Conservation (phyloP, 2,113 vertebrate species). For the Muntiacus muntjak region DNA sequence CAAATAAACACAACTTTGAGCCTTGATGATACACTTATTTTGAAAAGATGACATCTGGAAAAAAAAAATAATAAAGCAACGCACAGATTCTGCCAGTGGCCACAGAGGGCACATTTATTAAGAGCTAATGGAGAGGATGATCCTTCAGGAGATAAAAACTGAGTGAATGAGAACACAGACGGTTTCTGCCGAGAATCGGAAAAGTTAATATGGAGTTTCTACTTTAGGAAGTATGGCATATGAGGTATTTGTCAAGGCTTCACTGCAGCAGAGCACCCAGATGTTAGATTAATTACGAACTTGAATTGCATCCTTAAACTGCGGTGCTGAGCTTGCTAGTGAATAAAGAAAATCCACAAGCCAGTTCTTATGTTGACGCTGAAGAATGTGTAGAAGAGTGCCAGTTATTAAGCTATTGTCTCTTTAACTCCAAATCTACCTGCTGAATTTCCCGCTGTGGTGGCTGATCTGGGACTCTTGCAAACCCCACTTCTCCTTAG, state of each 20-base stretch:
- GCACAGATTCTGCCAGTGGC: neutral
- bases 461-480: neutral
- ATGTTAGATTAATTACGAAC: neutral
- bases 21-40: neutral
- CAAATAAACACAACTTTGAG: neutral
- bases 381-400: too few relatives aligned
- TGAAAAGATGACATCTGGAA: neutral
- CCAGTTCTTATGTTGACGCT: neutral
- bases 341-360: neutral
- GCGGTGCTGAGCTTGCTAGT: neutral
- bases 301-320: too few relatives aligned
- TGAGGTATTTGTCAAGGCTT: neutral
- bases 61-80: neutral
- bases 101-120: neutral
- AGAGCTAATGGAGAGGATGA: neutral
- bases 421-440: neutral
- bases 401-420: neutral
- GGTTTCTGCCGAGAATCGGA: neutral
- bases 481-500: neutral
- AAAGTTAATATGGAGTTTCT: neutral
- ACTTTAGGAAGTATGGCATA: neutral
- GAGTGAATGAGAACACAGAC: neutral
- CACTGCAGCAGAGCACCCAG: too few relatives aligned
- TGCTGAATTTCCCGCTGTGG: neutral
- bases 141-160: neutral